Evolutionary conservation across 2,888 invertebrate species (phyloP).

Genomic region (Tipula unca): DNA sequence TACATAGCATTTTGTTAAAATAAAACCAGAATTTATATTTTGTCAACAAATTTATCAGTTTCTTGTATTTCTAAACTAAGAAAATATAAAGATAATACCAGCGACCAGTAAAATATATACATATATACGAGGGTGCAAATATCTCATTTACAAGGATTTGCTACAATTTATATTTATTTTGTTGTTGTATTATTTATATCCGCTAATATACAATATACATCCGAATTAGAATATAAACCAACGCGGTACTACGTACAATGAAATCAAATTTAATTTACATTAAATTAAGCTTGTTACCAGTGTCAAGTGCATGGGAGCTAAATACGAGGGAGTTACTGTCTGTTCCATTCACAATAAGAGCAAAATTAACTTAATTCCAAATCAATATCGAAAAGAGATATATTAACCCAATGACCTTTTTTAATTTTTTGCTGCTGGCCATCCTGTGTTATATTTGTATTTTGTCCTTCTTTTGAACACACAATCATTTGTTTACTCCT

Average conservation of each 20-base stretch:
- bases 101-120: background rate
- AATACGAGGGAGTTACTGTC: background rate
- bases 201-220: background rate
- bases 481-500: background rate
- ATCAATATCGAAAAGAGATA: background rate
- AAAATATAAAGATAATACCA: background rate
- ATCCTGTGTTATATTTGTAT: background rate
- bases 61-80: background rate
- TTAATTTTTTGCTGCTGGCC: background rate
- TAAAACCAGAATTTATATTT: background rate
- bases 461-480: background rate
- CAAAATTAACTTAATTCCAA: background rate
- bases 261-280: background rate
- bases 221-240: background rate
- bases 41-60: constrained; percentile 8
- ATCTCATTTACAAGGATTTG: background rate
- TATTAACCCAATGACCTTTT: background rate
- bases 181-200: background rate
- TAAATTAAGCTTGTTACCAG: background rate
- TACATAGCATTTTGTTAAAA: background rate
- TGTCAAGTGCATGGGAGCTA: background rate
- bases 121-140: background rate
- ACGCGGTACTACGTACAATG: background rate
- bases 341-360: background rate
- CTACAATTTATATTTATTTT: background rate